These are phyloP conservation scores for Tyrannus savana DNA, from an alignment of 2,113 vertebrate species.

Conservation along the genomic window DNA sequence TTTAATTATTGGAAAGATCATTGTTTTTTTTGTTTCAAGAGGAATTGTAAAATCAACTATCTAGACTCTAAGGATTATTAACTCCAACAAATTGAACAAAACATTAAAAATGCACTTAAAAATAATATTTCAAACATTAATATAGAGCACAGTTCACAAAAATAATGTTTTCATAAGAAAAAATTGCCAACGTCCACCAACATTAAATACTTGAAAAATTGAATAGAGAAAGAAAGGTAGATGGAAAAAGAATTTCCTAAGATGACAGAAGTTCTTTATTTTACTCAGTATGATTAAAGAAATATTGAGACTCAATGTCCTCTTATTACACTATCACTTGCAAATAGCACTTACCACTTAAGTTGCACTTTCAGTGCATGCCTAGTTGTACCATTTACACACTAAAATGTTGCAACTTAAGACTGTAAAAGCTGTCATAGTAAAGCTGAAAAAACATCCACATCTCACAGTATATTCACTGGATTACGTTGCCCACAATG, in stretches of 20 bases:
- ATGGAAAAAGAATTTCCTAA: background rate
- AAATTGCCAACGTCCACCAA: no score
- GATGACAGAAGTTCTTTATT: background rate
- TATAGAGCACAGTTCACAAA: background rate
- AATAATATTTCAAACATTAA: background rate
- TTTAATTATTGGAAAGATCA: rapidly evolving
- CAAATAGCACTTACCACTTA: background rate
- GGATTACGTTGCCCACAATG: background rate
- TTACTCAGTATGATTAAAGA: background rate
- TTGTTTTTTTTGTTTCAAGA: background rate
- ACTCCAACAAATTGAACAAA: background rate
- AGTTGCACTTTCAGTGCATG: background rate
- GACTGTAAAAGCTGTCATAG: background rate
- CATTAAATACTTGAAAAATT: background rate
- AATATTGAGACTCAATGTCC: background rate
- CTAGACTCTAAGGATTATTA: background rate
- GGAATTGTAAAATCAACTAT: background rate
- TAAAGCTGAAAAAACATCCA: background rate
- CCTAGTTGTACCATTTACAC: background rate
- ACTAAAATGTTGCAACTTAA: background rate
- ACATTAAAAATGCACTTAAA: background rate
- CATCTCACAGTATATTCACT: background rate
- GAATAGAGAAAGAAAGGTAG: background rate
- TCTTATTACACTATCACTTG: background rate
- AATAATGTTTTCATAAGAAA: background rate